Conservation (phyloP, 2,113 vertebrate species). For the Alectura lathami region DNA sequence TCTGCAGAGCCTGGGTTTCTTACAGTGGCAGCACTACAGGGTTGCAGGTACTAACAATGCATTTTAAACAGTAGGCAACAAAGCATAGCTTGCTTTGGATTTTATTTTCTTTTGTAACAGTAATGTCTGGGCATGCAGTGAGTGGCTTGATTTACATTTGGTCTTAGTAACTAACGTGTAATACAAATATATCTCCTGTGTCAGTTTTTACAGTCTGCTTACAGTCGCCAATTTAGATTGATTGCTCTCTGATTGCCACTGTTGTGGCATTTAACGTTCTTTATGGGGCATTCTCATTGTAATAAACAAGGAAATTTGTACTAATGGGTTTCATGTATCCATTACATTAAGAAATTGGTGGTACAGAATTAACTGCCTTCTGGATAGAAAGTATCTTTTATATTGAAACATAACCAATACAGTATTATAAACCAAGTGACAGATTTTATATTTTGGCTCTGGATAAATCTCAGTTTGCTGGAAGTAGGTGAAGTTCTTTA, state of each 20-base stretch:
- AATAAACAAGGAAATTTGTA: not conserved
- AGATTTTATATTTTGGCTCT: not conserved
- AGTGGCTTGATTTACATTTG: not conserved
- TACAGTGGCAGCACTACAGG: not conserved
- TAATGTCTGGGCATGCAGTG: not conserved
- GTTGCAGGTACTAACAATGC: not conserved
- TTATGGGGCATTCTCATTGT: not conserved
- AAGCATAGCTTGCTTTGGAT: not conserved
- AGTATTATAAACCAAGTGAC: not conserved
- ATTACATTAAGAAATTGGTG: constrained; percentile 9
- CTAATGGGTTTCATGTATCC: not conserved
- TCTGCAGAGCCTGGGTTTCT: not conserved
- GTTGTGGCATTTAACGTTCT: not conserved
- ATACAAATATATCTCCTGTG: not conserved
- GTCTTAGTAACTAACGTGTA: not conserved
- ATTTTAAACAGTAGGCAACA: not conserved
- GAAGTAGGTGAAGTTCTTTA: constrained; percentile 39
- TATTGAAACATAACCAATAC: not conserved
- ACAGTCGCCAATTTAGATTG: not conserved
- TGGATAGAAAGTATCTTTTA: not conserved
- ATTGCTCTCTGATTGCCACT: not conserved
- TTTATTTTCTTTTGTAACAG: not conserved
- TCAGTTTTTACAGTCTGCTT: not conserved
- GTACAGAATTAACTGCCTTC: not conserved
- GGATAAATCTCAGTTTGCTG: not conserved